Evolutionary conservation across 1,140 invertebrate species (phyloP).

Genomic region (Diuraphis noxia): DNA sequence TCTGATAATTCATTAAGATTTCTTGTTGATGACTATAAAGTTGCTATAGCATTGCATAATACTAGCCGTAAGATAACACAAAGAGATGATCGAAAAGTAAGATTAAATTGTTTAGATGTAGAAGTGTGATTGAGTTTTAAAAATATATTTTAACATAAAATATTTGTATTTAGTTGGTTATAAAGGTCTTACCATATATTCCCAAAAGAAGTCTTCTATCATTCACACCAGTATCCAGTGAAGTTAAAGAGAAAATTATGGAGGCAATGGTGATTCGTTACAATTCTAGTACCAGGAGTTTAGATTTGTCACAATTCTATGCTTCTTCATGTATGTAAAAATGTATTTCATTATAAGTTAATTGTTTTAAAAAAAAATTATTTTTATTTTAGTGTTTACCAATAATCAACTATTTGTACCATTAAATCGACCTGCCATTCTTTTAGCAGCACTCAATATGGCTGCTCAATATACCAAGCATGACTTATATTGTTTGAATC

Average conservation of each 20-base stretch:
- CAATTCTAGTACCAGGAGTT: slow-evolving; percentile 12
- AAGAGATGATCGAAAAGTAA: slow-evolving; percentile 35
- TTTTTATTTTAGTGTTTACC: slow-evolving; percentile 19
- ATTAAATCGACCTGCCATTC: slow-evolving; percentile 42
- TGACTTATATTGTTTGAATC: slow-evolving; percentile 22
- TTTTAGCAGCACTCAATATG: slow-evolving; percentile 36
- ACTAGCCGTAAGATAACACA: slow-evolving; percentile 33
- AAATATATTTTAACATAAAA: not conserved
- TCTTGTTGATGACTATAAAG: slow-evolving; percentile 36
- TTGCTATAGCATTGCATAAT: slow-evolving; percentile 32
- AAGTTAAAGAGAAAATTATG: slow-evolving; percentile 29
- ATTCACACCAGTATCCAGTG: slow-evolving; percentile 11
- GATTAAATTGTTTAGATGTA: not conserved
- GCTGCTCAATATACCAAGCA: slow-evolving; percentile 36
- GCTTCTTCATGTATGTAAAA: not conserved
- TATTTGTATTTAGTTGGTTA: slow-evolving; percentile 28
- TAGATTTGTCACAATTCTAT: slow-evolving; percentile 30
- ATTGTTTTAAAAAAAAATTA: not conserved
- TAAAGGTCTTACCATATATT: not conserved
- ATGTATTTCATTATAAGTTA: not conserved
- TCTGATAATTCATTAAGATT: slow-evolving; percentile 30
- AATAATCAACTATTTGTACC: slow-evolving; percentile 46
- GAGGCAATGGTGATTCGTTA: slow-evolving; percentile 2
- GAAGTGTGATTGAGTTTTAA: not conserved
- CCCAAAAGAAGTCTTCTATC: not conserved